These are phyloP conservation scores for Meles meles DNA, from an alignment of 2,113 vertebrate genomes.

Conservation along the genomic window DNA sequence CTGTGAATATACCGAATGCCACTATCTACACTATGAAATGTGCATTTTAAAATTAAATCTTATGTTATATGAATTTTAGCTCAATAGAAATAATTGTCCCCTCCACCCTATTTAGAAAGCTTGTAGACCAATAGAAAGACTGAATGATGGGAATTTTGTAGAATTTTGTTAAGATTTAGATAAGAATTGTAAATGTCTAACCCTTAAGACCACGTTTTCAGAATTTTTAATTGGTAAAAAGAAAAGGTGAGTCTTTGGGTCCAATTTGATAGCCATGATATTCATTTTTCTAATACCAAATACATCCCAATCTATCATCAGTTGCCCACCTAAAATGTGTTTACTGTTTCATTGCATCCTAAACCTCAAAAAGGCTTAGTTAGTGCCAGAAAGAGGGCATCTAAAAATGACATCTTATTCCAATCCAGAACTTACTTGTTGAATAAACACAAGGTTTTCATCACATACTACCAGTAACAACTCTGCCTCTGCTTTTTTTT, in stretches of 20 bases:
- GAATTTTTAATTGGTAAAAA: slow-evolving; percentile 28
- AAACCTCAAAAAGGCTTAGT: background rate
- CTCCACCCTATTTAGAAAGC: background rate
- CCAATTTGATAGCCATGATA: background rate
- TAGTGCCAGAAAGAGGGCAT: slow-evolving; percentile 1
- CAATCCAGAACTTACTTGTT: background rate
- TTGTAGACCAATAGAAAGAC: background rate
- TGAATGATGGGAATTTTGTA: background rate
- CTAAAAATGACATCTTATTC: background rate
- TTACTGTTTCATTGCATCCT: background rate
- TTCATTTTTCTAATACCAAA: background rate
- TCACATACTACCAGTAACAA: background rate
- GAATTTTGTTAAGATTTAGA: background rate
- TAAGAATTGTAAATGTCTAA: background rate
- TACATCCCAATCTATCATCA: background rate
- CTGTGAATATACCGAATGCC: background rate
- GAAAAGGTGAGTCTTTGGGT: background rate
- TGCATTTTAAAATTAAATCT: background rate
- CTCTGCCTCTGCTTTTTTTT: background rate
- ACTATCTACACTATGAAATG: background rate
- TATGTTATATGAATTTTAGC: background rate
- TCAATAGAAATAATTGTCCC: background rate
- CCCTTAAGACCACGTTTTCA: background rate
- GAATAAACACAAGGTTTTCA: background rate
- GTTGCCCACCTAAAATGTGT: background rate